Evolutionary conservation across 2,888 invertebrate genomes (phyloP), one percentile per base, ranked within the genome.

Genomic region (Chrysopilus asiliformis): DNA sequence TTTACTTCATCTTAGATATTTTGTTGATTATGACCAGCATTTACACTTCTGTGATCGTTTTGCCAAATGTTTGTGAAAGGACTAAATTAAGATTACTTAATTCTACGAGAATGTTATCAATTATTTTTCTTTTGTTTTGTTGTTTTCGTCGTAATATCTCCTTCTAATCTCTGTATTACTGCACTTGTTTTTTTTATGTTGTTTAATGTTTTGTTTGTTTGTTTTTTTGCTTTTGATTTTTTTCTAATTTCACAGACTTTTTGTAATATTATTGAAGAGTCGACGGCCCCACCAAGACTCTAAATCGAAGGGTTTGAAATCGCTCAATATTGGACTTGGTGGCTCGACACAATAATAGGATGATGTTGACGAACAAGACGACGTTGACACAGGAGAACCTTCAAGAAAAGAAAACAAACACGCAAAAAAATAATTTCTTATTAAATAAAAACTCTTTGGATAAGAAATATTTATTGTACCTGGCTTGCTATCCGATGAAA

Each of bases 221-320:
- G 13, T 32, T 18, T 17, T 32, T 32, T 22, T 26, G 31, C 19
- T 33, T 38, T 28, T 32, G 24, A 17, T 19, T 6, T 25, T 14
- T 29, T 29, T 34, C 10, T 15, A 34, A 38, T 19, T 50, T 71
- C 68, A 74, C 47, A 77, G 71, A 42, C 83, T 84, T 60, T 79
- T 83, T 39, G 85, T 85, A 58, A 86, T 81, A 59, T 82, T 84
- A 52, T 84, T 81, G 66, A 80, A 84, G 43, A 84, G 67, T 45
- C 87, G 70, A 57, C 83, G 81, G 43, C 86, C 86, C 86, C 87
- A 89, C 82, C 86, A 89, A 24, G 82, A 78, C 58, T 87, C 89
- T 53, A 90, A 68, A 66, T 90, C 89, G 55, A 89, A 89, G 14
- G 87, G 84, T 53, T 85, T 82, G 59, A 89, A 90, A 62, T 86